Evolutionary conservation across 2,113 vertebrate genomes (phyloP).

Genomic region (Monopterus albus): DNA sequence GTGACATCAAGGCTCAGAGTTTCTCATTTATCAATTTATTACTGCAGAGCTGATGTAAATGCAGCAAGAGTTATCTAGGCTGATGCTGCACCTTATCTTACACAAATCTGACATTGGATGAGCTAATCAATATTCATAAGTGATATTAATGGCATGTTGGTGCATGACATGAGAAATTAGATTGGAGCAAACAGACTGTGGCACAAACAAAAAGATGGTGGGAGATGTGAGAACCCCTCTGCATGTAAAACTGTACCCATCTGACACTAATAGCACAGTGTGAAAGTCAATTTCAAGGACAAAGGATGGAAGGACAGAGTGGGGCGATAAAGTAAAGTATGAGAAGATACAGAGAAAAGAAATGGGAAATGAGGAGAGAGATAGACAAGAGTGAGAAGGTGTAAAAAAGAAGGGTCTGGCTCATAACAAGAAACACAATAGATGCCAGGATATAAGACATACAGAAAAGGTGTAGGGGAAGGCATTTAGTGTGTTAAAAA

Average conservation of each 20-base stretch:
- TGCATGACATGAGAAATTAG: conserved; percentile 6
- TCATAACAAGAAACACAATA: not conserved
- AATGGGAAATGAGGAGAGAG: not conserved
- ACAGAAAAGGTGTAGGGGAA: not conserved
- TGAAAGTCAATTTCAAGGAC: not conserved
- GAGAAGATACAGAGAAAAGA: not conserved
- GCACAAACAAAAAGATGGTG: not conserved
- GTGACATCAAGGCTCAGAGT: conserved; percentile 15
- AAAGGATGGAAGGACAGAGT: not conserved
- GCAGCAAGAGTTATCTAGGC: conserved; percentile 4
- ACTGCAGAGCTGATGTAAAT: conserved; percentile 11
- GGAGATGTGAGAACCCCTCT: not conserved
- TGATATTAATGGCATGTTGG: conserved; percentile 5
- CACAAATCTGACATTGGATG: conserved; percentile 1
- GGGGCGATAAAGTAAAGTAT: not conserved
- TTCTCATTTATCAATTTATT: conserved; percentile 14
- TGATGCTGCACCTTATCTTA: not conserved
- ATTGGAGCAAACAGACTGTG: not conserved
- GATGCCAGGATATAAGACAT: not conserved
- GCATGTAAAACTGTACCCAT: conserved; percentile 12
- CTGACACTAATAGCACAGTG: not conserved
- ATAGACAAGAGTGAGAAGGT: not conserved
- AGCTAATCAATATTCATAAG: conserved; percentile 26
- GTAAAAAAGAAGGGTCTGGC: not conserved
- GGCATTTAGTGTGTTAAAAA: conserved; percentile 15